phyloP scores from a whole-genome alignment of 1,140 invertebrate genomes.

The Lordiphosa stackelbergi region DNA sequence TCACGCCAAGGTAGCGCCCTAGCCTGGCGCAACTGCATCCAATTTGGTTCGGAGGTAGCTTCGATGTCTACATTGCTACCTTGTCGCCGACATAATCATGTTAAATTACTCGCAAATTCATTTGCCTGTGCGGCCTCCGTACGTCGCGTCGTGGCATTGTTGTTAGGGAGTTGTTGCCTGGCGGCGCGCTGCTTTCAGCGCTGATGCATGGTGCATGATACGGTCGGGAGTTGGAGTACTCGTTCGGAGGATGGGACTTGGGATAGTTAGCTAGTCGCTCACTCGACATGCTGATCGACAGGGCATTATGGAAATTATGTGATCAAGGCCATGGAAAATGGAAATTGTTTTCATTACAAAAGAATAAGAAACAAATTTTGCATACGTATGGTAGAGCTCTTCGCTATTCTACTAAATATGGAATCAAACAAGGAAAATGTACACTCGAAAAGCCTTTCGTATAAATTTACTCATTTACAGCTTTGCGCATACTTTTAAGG shows the following conservation, averaged over 20 bases:
- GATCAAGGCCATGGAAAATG: slow-evolving; percentile 75
- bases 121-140: slow-evolving; percentile 58
- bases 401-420: slow-evolving; percentile 15
- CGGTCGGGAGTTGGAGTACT: slow-evolving; percentile 3
- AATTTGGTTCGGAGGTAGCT: slow-evolving; percentile 52
- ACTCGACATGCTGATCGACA: slow-evolving; percentile 67
- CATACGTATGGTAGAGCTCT: slow-evolving; percentile 25
- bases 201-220: slow-evolving; percentile 69
- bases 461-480: too few species aligned
- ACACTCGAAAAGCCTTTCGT: too few species aligned
- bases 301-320: slow-evolving; percentile 74
- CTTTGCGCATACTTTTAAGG: too few species aligned
- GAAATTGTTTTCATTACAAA: slow-evolving; percentile 59
- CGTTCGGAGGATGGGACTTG: not conserved
- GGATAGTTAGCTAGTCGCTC: slow-evolving; percentile 65
- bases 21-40: slow-evolving; percentile 68
- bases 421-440: too few species aligned
- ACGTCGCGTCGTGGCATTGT: slow-evolving; percentile 60
- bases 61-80: slow-evolving; percentile 72
- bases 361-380: slow-evolving; percentile 33
- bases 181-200: slow-evolving; percentile 55
- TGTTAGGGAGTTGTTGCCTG: slow-evolving; percentile 57
- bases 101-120: slow-evolving; percentile 76
- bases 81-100: slow-evolving; percentile 74
- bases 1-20: slow-evolving; percentile 55